phyloP scores from a whole-genome alignment of 2,888 invertebrate species.

The Apamea monoglypha region DNA sequence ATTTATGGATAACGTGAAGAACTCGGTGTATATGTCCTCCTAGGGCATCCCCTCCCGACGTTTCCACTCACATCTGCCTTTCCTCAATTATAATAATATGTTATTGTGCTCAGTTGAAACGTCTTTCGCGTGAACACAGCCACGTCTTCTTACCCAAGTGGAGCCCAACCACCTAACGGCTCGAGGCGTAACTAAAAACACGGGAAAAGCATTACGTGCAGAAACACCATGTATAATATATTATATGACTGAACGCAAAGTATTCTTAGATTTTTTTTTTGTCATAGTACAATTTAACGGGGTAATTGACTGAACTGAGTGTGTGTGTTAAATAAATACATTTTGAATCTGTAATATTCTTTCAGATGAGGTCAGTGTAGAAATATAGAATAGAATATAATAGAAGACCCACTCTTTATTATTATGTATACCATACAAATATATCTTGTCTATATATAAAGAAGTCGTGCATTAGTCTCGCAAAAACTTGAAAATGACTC shows the following conservation, averaged over 20 bases:
- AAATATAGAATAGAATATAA: background rate
- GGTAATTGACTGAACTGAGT: background rate
- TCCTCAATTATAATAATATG: background rate
- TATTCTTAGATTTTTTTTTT: constrained; percentile 24
- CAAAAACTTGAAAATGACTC: no score
- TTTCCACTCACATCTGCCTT: background rate
- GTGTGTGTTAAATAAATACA: background rate
- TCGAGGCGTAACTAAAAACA: constrained; percentile 34
- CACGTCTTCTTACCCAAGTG: constrained; percentile 13
- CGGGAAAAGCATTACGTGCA: constrained; percentile 47
- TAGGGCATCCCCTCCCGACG: background rate
- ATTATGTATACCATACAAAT: background rate
- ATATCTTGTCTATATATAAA: background rate
- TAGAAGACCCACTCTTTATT: background rate
- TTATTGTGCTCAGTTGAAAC: constrained; percentile 12
- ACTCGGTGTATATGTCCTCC: no score
- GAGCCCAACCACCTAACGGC: background rate
- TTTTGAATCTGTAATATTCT: no score
- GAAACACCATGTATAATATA: constrained; percentile 30
- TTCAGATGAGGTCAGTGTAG: background rate
- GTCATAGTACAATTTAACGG: background rate
- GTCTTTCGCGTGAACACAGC: background rate
- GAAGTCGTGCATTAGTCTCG: no score
- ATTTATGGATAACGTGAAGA: no score
- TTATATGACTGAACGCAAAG: constrained; percentile 31